Percentiles rank a stretch among this genome's conserved stretches.
Evolutionary conservation across 1,140 invertebrate genomes (phyloP).

Genomic region (Globodera ellingtonae): DNA sequence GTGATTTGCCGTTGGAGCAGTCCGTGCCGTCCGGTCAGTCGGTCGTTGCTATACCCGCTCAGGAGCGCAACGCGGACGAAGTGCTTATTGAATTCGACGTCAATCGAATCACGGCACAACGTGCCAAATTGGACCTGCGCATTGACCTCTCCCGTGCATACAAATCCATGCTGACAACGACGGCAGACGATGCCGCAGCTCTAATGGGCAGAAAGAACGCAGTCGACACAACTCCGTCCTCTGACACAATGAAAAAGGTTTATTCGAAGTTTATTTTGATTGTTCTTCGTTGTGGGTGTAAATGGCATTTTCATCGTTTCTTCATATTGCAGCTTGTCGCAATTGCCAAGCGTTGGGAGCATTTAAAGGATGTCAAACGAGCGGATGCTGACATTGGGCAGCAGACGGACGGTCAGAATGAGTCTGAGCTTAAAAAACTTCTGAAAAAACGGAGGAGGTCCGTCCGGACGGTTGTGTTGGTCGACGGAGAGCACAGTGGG

Average conservation of each 20-base stretch:
- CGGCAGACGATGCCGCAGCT: neutral
- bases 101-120: conserved; percentile 38
- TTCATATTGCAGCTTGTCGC: neutral
- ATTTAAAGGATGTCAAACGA: neutral
- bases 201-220: neutral
- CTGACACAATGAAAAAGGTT: neutral
- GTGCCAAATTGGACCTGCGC: conserved; percentile 37
- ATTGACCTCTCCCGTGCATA: conserved; percentile 31
- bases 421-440: neutral
- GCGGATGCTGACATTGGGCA: neutral
- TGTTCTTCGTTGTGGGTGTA: no score
- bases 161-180: conserved; percentile 6
- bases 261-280: no score
- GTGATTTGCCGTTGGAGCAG: conserved; percentile 36
- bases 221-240: neutral
- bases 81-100: conserved; percentile 27
- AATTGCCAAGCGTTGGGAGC: conserved; percentile 1
- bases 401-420: neutral
- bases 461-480: neutral
- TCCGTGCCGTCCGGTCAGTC: conserved; percentile 11
- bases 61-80: neutral
- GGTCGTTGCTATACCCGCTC: neutral
- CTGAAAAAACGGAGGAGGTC: neutral
- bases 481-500: neutral
- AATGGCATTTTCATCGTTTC: neutral